Evolutionary conservation across 2,113 vertebrate species (phyloP), one percentile per base, ranked within the genome.

Genomic region (Sigmodon hispidus): DNA sequence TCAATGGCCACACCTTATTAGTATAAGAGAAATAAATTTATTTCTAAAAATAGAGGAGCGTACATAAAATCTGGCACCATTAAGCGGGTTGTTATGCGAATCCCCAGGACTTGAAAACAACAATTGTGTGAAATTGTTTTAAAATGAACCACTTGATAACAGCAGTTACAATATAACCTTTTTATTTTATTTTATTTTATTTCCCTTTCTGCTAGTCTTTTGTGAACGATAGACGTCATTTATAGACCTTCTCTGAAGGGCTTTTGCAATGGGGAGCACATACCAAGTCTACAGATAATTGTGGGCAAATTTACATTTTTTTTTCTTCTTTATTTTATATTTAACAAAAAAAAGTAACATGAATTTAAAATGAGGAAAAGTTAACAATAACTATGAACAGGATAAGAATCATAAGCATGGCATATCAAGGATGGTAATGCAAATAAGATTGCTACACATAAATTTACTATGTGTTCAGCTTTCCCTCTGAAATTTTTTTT

Each of bases 1-100:
- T 88, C 89, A 92, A 75, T 17, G 15, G 45, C 57, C 45, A 40
- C 57, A n/a, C 50, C 76, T 93, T 93, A 65, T 96, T 96, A 94
- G 81, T 92, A 87, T 81, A 77, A 72, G 72, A 85, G 77, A 95
- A 90, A 36, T 69, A 77, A 88, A 43, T 52, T 79, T 84, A 91
- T 90, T 94, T 96, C 76, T 94, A 92, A 96, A 95, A 93, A 94
- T 73, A 86, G 90, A 96, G 90, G 87, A 29, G 36, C 90, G 59
- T 85, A 48, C 19, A 29, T 90, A 79, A 95, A 93, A 85, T 31
- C 55, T 26, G 72, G 34, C 50, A n/a, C 77, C 84, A 92, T 89
- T 87, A 73, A 65, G 43, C 17, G 61, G n/a, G 48, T 40, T 85
- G 55, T 86, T 95, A 45, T 13, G 57, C 57, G 34, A 73, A 88